phyloP scores from a whole-genome alignment of 2,113 vertebrate species.

The Atlantisia rogersi region DNA sequence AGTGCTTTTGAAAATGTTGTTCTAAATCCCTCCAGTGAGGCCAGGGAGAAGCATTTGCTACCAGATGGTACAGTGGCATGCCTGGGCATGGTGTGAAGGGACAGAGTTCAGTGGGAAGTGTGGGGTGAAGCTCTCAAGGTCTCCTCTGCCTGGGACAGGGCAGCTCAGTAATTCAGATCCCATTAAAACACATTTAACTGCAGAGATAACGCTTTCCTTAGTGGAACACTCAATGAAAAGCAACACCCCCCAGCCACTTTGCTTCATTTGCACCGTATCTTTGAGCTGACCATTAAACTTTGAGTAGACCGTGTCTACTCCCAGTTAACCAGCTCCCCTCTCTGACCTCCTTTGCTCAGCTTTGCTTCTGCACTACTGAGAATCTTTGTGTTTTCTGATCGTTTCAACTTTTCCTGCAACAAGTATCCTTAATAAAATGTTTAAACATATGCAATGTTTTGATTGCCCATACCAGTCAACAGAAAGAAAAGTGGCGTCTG shows the following conservation, averaged over 20 bases:
- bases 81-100: not conserved
- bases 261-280: not conserved
- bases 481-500: not conserved
- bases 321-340: not conserved
- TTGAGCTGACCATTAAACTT: not conserved
- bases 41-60: not conserved
- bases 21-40: not conserved
- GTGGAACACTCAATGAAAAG: not conserved
- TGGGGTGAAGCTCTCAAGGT: not conserved
- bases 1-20: not conserved
- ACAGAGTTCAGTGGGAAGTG: not conserved
- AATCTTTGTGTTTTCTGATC: not conserved
- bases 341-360: not conserved
- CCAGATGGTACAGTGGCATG: fast-evolving
- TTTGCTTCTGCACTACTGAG: not conserved
- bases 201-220: not conserved
- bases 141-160: not conserved
- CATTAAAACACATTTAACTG: not conserved
- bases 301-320: not conserved
- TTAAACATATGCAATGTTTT: not conserved
- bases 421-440: not conserved
- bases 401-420: not conserved
- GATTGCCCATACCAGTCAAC: not conserved
- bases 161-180: not conserved
- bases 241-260: not conserved